These are phyloP conservation scores for Eilema griseolum DNA, from an alignment of 2,888 invertebrate species.

Conservation along the genomic window DNA sequence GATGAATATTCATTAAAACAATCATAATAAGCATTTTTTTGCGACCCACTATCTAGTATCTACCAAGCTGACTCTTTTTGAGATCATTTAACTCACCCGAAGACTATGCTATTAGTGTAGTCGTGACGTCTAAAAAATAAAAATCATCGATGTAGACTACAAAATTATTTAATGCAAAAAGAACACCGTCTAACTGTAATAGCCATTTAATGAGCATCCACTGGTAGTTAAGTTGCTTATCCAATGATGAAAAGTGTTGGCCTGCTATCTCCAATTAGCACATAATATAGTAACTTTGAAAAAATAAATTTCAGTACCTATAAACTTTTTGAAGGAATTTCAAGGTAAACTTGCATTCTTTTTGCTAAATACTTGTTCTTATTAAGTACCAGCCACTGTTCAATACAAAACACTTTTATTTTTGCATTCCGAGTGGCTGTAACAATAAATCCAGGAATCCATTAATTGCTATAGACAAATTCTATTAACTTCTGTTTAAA, in stretches of 20 bases:
- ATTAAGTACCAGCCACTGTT: neutral
- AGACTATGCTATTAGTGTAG: too few species aligned
- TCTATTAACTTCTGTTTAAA: conserved; percentile 11
- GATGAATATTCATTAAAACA: too few species aligned
- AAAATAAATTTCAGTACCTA: neutral
- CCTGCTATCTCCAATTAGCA: too few species aligned
- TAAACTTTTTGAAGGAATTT: neutral
- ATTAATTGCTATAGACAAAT: conserved; percentile 17
- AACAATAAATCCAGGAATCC: conserved; percentile 3
- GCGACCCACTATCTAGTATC: too few species aligned
- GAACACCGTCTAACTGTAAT: neutral
- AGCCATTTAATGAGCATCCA: neutral
- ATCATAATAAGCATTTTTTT: too few species aligned
- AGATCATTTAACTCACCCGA: too few species aligned
- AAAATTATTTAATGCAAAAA: too few species aligned
- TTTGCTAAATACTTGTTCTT: neutral
- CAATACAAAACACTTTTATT: neutral
- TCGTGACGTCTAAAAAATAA: too few species aligned
- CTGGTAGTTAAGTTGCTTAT: neutral
- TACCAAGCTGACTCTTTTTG: too few species aligned
- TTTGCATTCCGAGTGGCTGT: neutral
- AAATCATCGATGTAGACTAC: too few species aligned
- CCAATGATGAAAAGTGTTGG: neutral
- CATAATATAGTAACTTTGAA: neutral
- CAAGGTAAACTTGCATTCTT: neutral